phyloP scores from a whole-genome alignment of 2,113 vertebrate species.

The Conger conger region DNA sequence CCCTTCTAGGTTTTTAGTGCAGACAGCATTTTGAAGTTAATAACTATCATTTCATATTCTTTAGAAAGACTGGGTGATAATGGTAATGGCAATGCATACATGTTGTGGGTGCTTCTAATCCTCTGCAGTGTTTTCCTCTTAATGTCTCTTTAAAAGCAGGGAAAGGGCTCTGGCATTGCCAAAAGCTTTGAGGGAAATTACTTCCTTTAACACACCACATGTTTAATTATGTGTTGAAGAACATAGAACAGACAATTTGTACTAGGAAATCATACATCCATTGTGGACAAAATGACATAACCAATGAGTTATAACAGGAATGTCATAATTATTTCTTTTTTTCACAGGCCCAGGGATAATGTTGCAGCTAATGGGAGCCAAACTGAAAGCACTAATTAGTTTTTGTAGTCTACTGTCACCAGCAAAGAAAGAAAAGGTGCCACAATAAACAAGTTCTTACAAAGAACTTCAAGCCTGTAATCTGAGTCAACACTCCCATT shows the following conservation, averaged over 20 bases:
- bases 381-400: conserved; percentile 90
- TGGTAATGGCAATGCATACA: conserved; percentile 52
- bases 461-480: conserved; percentile 80
- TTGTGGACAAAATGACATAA: conserved; percentile 79
- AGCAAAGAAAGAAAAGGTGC: conserved; percentile 76
- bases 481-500: conserved; percentile 82
- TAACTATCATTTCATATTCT: too few relatives aligned
- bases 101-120: conserved; percentile 62
- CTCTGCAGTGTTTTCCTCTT: conserved; percentile 64
- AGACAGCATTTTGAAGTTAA: too few relatives aligned
- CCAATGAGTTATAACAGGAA: conserved; percentile 87
- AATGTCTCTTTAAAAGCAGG: conserved; percentile 77
- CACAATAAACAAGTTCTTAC: conserved; percentile 83
- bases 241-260: conserved; percentile 93
- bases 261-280: conserved; percentile 92
- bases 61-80: too few relatives aligned
- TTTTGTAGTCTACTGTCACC: conserved; percentile 79
- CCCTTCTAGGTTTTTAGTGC: too few relatives aligned
- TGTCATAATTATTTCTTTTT: conserved; percentile 84
- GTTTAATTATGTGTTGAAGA: conserved; percentile 90
- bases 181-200: conserved; percentile 89
- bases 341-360: conserved; percentile 69
- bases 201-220: conserved; percentile 86
- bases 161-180: conserved; percentile 76
- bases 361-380: conserved; percentile 78